Conservation (phyloP, 1,140 invertebrate species). For the Zaprionus camerounensis region DNA sequence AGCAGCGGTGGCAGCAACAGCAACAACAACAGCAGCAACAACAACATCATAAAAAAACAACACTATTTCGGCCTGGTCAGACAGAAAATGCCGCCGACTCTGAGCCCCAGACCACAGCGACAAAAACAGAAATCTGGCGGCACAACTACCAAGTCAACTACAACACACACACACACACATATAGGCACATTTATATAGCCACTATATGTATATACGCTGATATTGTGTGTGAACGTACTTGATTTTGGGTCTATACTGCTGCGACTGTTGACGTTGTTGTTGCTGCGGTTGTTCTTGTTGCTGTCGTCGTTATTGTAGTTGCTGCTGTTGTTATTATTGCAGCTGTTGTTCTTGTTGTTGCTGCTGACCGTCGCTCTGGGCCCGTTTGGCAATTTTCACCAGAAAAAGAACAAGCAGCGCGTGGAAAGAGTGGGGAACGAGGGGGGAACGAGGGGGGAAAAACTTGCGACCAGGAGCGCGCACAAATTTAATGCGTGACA, state of each 20-base stretch:
- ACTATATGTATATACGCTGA: conserved; percentile 3
- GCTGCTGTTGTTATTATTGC: not conserved
- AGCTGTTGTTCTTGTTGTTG: conserved; percentile 20
- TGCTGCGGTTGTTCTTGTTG: conserved; percentile 25
- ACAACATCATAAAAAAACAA: conserved; percentile 29
- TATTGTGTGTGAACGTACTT: conserved; percentile 78
- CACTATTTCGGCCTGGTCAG: conserved; percentile 57
- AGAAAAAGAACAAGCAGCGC: conserved; percentile 19
- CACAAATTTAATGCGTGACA: conserved; percentile 70
- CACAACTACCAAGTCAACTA: conserved; percentile 12
- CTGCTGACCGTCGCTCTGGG: not conserved
- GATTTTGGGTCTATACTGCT: conserved; percentile 66
- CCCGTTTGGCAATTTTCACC: conserved; percentile 38
- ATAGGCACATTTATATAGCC: conserved; percentile 3
- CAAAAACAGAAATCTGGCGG: conserved; percentile 58
- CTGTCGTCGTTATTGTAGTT: conserved; percentile 10
- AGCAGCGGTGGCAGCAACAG: conserved; percentile 10
- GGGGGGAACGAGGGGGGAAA: conserved; percentile 19
- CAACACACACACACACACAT: conserved; percentile 11
- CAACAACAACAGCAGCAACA: conserved; percentile 4
- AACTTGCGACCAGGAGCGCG: conserved; percentile 4
- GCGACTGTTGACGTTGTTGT: conserved; percentile 29
- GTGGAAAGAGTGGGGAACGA: not conserved
- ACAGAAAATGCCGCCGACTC: conserved; percentile 10
- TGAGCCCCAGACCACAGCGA: conserved; percentile 35